Evolutionary conservation across 1,140 invertebrate species (phyloP), one percentile per base, ranked within the genome.

Genomic region (Drosophila suzukii): DNA sequence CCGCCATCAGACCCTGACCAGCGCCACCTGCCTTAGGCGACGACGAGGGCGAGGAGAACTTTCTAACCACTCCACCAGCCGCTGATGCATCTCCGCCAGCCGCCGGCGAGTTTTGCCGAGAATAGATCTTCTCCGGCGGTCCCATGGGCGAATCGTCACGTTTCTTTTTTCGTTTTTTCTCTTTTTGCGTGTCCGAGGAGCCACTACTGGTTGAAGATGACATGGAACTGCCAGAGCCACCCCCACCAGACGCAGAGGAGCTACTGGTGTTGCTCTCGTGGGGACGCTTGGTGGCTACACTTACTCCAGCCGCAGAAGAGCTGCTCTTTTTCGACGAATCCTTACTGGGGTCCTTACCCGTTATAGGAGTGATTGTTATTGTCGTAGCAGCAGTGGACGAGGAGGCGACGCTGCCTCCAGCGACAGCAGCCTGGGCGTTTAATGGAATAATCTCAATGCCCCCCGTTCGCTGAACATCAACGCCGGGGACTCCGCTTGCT

Each of bases 361-460:
- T 93, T 12, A 96, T 96, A 5, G 97, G 96, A 0, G 97, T 97
- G 43, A 98, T 97, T 0, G 97, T 97, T 17, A 97, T 96, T 5
- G 95, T 91, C 0, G 85, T 78, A 6, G 81, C 61, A 3, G 77
- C 61, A 46, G 46, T 78, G 4, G 84, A 44, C 6, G 53, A 43
- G 13, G 56, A 34, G 8, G 61, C n/a, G 8, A 34, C 13, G 1
- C 50, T 30, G 6, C 49, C 38, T 4, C 49, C 54, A 12, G 56
- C 49, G 11, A 55, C 60, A 44, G 44, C 47, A 13, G 56, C 43
- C 20, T 76, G 80, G 3, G 70, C 59, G 53, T 79, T 89, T 5
- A 91, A 58, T n/a, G 95, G 95, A 81, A 96, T 95, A 10, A 96
- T 96, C 86, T 92, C 61, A 30, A 91, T 91, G 12, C 82, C 77